Evolutionary conservation across 2,888 invertebrate genomes (phyloP), one percentile per base, ranked within the genome.

Genomic region (Hydropsyche betteni): DNA sequence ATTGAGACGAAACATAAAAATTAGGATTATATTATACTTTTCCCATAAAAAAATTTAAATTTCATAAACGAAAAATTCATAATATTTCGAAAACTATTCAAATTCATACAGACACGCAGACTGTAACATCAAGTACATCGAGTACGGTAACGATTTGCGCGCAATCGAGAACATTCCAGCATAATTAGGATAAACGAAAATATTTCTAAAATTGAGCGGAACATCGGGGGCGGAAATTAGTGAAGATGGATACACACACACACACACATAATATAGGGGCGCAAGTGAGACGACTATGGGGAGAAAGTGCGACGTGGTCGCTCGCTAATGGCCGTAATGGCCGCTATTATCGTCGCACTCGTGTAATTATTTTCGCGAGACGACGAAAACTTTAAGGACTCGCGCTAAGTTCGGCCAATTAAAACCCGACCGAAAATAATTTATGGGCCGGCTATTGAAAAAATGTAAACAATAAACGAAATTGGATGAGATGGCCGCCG

Each of bases 291-390:
- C 24, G 24, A 24, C 24, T 24, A 24, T 24, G 14, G 53, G 14
- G 53, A 14, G 53, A 53, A 14, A 53, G 53, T 36, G 36, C 64
- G 64, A 34, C 64, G 64, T 10, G 36, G 8, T 36, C 34, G 12
- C 36, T 3, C 34, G 64, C 36, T 64, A 64, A 64, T 64, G 34
- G 64, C 64, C 64, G 10, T 64, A 64, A 64, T 34, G 8, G 64
- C 64, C 64, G 64, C 64, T n/a, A 64, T 64, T 64, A 64, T 64
- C 64, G 64, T 64, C 64, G 36, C 64, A 34, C 33, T 64, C 64
- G 36, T 36, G 64, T 64, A 64, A 64, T 64, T 64, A 64, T 64
- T 64, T 64, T 64, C 64, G 64, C 64, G 36, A 10, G 55, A 14
- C 55, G 64, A 64, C 44, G 44, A 64, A 64, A 64, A 64, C 64